Evolutionary conservation across 2,113 vertebrate genomes (phyloP).

Genomic region (Cheilinus undulatus): DNA sequence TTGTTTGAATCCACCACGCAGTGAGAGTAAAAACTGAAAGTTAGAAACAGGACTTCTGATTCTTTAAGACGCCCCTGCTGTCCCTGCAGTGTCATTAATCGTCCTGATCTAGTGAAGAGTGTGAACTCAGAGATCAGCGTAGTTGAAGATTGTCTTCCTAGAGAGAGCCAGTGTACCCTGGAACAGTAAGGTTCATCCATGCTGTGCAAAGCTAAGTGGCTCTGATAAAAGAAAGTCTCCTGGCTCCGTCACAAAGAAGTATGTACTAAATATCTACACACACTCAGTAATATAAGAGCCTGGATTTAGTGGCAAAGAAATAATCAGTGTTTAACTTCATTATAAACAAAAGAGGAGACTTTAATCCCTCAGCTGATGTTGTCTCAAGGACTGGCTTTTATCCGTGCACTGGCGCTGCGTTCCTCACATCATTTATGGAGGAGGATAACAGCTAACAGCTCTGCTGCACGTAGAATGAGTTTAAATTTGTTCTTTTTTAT

Average conservation of each 20-base stretch:
- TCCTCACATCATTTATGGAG: slow-evolving; percentile 10
- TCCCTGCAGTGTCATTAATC: neutral
- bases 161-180: slow-evolving; percentile 51
- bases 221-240: slow-evolving; percentile 40
- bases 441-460: neutral
- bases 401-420: neutral
- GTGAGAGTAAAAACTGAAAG: too few relatives aligned
- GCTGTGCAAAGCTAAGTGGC: slow-evolving; percentile 48
- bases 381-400: slow-evolving; percentile 1
- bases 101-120: neutral
- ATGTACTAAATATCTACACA: slow-evolving; percentile 37
- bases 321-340: slow-evolving; percentile 40
- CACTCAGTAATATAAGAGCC: slow-evolving; percentile 15
- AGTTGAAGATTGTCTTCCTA: slow-evolving; percentile 24
- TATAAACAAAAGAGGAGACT: slow-evolving; percentile 31
- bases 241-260: slow-evolving; percentile 35
- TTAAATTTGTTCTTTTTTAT: neutral
- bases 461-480: neutral
- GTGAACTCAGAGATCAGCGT: slow-evolving; percentile 13
- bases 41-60: neutral
- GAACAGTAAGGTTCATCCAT: slow-evolving; percentile 55
- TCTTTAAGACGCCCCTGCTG: neutral
- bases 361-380: slow-evolving; percentile 10
- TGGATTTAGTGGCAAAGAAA: slow-evolving; percentile 33
- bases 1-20: too few relatives aligned